phyloP scores from a whole-genome alignment of 2,888 invertebrate genomes.

The Cantharis flavilabris region DNA sequence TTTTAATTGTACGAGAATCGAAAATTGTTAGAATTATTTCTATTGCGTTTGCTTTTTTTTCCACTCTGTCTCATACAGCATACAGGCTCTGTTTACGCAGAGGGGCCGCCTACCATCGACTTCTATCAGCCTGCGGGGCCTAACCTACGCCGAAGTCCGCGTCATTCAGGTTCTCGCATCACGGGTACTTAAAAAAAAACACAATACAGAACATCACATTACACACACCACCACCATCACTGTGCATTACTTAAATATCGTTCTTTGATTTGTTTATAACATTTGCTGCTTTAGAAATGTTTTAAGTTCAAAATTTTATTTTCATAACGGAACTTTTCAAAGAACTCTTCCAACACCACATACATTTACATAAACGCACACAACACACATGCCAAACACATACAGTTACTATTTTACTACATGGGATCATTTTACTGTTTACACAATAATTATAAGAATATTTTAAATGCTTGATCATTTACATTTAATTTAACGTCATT shows the following conservation, averaged over 20 bases:
- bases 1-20: conserved; percentile 43
- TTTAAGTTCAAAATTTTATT: conserved; percentile 6
- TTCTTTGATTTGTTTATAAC: neutral
- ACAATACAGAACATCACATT: conserved; percentile 39
- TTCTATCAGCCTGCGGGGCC: conserved; percentile 59
- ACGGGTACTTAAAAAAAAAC: conserved; percentile 57
- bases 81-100: conserved; percentile 58
- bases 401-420: conserved; percentile 39
- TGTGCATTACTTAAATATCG: conserved; percentile 28
- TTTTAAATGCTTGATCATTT: conserved; percentile 30
- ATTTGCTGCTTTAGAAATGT: neutral
- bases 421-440: conserved; percentile 31
- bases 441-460: conserved; percentile 30
- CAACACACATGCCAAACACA: conserved; percentile 16
- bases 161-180: conserved; percentile 57
- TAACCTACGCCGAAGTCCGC: conserved; percentile 56
- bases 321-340: conserved; percentile 12
- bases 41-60: conserved; percentile 52
- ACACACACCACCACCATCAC: conserved; percentile 30
- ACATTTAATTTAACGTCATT: conserved; percentile 25
- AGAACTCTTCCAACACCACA: conserved; percentile 28
- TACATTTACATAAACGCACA: conserved; percentile 11
- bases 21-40: conserved; percentile 42
- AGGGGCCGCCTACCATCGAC: conserved; percentile 58
- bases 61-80: conserved; percentile 58